Percentiles rank a stretch among this genome's conserved stretches.
phyloP scores from a whole-genome alignment of 2,888 invertebrate genomes.

The Melanostoma scalare region DNA sequence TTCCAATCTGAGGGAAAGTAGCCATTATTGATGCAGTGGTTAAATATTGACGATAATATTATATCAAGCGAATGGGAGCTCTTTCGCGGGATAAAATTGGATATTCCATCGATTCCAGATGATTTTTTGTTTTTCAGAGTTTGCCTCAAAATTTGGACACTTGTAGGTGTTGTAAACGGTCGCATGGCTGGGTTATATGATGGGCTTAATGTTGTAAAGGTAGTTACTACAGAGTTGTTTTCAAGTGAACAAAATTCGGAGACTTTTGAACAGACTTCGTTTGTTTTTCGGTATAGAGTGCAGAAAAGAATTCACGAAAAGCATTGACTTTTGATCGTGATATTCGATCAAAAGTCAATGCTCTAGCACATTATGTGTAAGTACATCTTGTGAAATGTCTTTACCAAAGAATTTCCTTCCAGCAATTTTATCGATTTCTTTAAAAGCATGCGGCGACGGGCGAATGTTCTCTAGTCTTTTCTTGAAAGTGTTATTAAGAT shows the following conservation, averaged over 20 bases:
- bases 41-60: too few relatives aligned
- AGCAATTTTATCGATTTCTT: neutral
- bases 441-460: slow-evolving; percentile 12
- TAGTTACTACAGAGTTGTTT: neutral
- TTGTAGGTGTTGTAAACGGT: too few relatives aligned
- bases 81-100: too few relatives aligned
- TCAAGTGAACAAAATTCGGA: neutral
- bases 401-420: slow-evolving; percentile 4
- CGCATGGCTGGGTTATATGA: too few relatives aligned
- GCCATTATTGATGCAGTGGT: neutral
- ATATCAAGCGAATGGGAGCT: too few relatives aligned
- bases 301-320: slow-evolving; percentile 10
- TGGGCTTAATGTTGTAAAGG: too few relatives aligned
- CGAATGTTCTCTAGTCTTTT: neutral
- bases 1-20: too few relatives aligned
- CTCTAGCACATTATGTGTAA: neutral
- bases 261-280: neutral
- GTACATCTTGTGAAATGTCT: slow-evolving; percentile 15
- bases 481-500: slow-evolving; percentile 9
- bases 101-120: too few relatives aligned
- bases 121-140: too few relatives aligned
- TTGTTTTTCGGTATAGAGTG: neutral
- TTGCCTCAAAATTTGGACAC: too few relatives aligned
- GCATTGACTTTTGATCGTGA: slow-evolving; percentile 20
- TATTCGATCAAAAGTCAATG: too few relatives aligned